A percentile compares a stretch with the other conserved stretches of the same genome.
Evolutionary conservation across 2,113 vertebrate species (phyloP).

Genomic region (Sinocyclocheilus anshuiensis): DNA sequence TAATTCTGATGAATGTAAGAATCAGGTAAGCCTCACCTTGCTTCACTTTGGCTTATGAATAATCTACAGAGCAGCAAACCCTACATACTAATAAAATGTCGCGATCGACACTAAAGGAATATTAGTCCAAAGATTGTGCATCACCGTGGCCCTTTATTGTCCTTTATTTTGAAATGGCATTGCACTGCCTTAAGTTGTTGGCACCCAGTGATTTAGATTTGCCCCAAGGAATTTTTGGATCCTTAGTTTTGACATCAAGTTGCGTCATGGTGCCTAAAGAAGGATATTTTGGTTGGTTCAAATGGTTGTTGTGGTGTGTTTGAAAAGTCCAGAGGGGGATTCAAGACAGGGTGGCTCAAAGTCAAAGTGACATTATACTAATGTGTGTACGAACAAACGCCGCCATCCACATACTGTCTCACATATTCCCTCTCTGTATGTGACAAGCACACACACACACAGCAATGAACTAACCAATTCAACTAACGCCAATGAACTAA

Average conservation of each 20-base stretch:
- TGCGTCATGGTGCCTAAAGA: conserved; percentile 10
- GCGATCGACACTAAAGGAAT: not conserved
- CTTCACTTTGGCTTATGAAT: not conserved
- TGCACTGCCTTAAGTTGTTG: conserved; percentile 17
- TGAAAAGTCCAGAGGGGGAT: conserved; percentile 20
- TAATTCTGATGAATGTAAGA: not conserved
- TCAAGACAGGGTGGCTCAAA: conserved; percentile 1
- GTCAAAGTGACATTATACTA: conserved; percentile 35
- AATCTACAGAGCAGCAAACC: too few species aligned
- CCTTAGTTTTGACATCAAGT: not conserved
- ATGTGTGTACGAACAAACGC: conserved; percentile 47
- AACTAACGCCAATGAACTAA: too few species aligned
- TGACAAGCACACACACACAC: not conserved
- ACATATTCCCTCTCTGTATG: conserved; percentile 15
- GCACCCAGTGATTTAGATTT: conserved; percentile 21
- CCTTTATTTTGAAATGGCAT: conserved; percentile 7
- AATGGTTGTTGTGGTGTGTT: conserved; percentile 31
- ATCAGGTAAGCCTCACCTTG: not conserved
- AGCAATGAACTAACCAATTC: too few species aligned
- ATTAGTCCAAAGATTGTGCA: not conserved
- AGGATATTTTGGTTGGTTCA: conserved; percentile 42
- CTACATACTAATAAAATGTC: not conserved
- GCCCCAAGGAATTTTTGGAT: conserved; percentile 4
- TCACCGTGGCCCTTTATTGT: not conserved
- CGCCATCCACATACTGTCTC: conserved; percentile 19